Conservation (phyloP, 2,888 invertebrate genomes). For the Acrobasis repandana region DNA sequence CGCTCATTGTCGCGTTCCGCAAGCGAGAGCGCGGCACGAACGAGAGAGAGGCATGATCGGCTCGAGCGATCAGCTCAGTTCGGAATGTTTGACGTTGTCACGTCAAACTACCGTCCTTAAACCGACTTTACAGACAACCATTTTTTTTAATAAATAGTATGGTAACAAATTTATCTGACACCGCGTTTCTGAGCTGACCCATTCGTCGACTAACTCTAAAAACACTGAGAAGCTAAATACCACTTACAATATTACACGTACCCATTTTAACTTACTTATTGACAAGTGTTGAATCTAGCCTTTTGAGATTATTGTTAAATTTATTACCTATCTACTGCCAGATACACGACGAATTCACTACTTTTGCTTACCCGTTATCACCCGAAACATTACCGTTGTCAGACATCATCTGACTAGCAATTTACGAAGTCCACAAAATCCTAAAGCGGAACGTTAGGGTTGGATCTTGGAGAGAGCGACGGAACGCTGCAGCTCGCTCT, state of each 20-base stretch:
- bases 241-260: conserved; percentile 61
- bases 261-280: conserved; percentile 59
- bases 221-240: conserved; percentile 82
- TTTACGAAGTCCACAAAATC: conserved; percentile 29
- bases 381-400: conserved; percentile 59
- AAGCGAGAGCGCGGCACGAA: no score
- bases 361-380: conserved; percentile 73
- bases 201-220: conserved; percentile 83
- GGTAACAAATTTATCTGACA: conserved; percentile 75
- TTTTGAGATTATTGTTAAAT: conserved; percentile 69
- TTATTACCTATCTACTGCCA: conserved; percentile 76
- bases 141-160: conserved; percentile 9
- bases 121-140: no score
- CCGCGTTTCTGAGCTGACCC: conserved; percentile 73
- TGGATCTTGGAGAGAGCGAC: no score
- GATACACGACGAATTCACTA: conserved; percentile 59
- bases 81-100: no score
- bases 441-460: conserved; percentile 27
- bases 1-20: no score
- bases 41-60: no score
- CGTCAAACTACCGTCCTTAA: no score
- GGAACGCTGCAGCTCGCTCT: no score
- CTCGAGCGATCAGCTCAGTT: no score
- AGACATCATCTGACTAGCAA: conserved; percentile 38
- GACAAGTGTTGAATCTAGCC: conserved; percentile 64